Percentiles rank a stretch among this genome's conserved stretches.
These are phyloP conservation scores for Felis catus DNA, from an alignment of 2,113 vertebrate genomes.

Conservation along the genomic window DNA sequence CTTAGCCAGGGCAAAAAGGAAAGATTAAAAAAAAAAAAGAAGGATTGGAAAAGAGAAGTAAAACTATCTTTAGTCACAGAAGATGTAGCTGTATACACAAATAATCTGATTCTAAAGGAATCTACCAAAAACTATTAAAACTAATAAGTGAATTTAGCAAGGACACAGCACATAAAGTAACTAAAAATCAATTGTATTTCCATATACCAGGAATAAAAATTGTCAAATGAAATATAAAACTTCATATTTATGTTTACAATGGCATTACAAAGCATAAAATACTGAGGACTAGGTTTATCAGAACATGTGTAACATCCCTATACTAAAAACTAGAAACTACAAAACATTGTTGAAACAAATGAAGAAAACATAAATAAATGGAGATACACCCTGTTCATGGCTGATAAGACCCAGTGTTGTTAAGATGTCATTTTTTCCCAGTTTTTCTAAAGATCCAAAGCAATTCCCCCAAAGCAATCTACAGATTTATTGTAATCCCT, in stretches of 20 bases:
- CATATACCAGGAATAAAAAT: neutral
- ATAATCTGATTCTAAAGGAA: neutral
- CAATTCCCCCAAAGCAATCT: neutral
- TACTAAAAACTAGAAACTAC: neutral
- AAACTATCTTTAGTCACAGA: neutral
- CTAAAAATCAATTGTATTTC: neutral
- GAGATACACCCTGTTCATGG: neutral
- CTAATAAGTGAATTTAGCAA: neutral
- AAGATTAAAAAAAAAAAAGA: neutral
- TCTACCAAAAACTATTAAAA: neutral
- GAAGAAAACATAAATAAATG: neutral
- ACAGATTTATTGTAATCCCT: neutral
- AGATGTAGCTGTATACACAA: neutral
- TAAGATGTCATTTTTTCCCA: neutral
- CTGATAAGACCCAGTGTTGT: neutral
- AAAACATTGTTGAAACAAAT: slow-evolving; percentile 8
- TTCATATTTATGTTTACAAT: neutral
- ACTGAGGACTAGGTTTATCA: neutral
- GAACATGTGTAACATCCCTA: neutral
- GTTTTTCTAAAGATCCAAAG: neutral
- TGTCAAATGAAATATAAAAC: neutral
- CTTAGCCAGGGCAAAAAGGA: neutral
- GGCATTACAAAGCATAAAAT: neutral
- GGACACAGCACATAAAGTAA: neutral
- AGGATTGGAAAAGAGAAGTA: neutral